Percentiles rank a stretch among this genome's conserved stretches.
These are phyloP conservation scores for Ostrea denselamellosa DNA, from an alignment of 1,140 invertebrate species.

Conservation along the genomic window DNA sequence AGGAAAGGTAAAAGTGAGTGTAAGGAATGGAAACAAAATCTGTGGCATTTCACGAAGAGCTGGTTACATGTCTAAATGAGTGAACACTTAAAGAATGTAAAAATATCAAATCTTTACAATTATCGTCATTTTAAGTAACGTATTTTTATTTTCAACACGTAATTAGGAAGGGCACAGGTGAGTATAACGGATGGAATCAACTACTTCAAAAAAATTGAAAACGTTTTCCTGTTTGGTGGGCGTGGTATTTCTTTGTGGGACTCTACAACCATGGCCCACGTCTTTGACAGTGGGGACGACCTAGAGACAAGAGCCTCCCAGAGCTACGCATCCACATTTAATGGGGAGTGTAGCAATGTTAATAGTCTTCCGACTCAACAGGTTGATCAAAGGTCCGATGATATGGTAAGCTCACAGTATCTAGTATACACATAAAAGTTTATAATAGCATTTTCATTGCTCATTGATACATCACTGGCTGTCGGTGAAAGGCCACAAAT, in stretches of 20 bases:
- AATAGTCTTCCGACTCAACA: neutral
- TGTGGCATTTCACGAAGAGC: too few relatives aligned
- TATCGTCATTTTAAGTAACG: too few relatives aligned
- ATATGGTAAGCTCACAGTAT: slow-evolving; percentile 13
- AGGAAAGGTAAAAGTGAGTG: slow-evolving; percentile 45
- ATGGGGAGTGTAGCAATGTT: slow-evolving; percentile 21
- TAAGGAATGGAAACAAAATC: slow-evolving; percentile 7
- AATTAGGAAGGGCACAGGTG: slow-evolving; percentile 36
- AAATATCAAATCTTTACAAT: too few relatives aligned
- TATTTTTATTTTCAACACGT: too few relatives aligned
- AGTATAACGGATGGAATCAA: slow-evolving; percentile 24
- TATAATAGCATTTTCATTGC: too few relatives aligned
- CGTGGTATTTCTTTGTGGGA: slow-evolving; percentile 41
- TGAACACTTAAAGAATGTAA: too few relatives aligned
- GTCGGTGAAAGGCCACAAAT: too few relatives aligned
- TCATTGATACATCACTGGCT: too few relatives aligned
- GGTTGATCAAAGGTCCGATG: slow-evolving; percentile 27
- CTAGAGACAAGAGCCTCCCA: neutral
- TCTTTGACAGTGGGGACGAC: slow-evolving; percentile 43
- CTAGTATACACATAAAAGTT: too few relatives aligned
- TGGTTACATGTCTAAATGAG: too few relatives aligned
- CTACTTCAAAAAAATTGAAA: neutral
- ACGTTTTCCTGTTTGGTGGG: slow-evolving; percentile 40
- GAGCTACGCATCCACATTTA: slow-evolving; percentile 13
- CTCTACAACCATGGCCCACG: slow-evolving; percentile 26